These are phyloP conservation scores for Ceratina calcarata DNA, from an alignment of 1,140 invertebrate species.

Conservation along the genomic window DNA sequence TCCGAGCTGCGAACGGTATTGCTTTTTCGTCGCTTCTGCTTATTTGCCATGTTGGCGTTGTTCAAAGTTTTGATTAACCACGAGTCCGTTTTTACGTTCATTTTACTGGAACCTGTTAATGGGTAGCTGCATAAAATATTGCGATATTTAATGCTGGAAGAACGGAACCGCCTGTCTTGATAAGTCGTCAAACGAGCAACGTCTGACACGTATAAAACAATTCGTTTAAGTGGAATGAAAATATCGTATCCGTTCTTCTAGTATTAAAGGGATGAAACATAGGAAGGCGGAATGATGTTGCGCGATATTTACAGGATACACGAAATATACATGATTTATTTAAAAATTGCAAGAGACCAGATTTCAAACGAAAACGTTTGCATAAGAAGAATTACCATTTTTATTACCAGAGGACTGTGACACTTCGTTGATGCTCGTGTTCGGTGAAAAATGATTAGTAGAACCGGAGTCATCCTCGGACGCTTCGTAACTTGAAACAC, in stretches of 20 bases:
- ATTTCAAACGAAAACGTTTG: conserved; percentile 2
- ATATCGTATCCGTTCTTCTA: conserved; percentile 30
- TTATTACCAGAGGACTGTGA: conserved; percentile 35
- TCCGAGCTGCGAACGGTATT: conserved; percentile 41
- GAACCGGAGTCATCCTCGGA: conserved; percentile 71
- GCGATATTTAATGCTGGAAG: conserved; percentile 43
- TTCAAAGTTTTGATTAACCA: conserved; percentile 76
- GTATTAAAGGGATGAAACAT: conserved; percentile 7
- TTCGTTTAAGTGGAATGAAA: background rate
- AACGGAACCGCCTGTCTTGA: conserved; percentile 25
- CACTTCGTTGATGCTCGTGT: conserved; percentile 26
- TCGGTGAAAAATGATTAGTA: conserved; percentile 46
- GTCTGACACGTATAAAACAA: background rate
- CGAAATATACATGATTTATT: background rate
- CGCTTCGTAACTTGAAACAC: conserved; percentile 64
- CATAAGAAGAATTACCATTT: conserved; percentile 48
- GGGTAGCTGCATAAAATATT: conserved; percentile 45
- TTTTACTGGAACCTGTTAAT: conserved; percentile 62
- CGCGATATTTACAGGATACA: background rate
- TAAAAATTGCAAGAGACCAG: too few relatives aligned
- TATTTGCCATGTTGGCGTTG: conserved; percentile 61
- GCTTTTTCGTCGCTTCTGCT: conserved; percentile 47
- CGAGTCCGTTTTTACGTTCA: conserved; percentile 75
- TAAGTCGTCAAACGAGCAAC: background rate
- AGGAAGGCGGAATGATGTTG: too few relatives aligned